Evolutionary conservation across 2,888 invertebrate species (phyloP), one percentile per base, ranked within the genome.

Genomic region (Hymenopus coronatus): DNA sequence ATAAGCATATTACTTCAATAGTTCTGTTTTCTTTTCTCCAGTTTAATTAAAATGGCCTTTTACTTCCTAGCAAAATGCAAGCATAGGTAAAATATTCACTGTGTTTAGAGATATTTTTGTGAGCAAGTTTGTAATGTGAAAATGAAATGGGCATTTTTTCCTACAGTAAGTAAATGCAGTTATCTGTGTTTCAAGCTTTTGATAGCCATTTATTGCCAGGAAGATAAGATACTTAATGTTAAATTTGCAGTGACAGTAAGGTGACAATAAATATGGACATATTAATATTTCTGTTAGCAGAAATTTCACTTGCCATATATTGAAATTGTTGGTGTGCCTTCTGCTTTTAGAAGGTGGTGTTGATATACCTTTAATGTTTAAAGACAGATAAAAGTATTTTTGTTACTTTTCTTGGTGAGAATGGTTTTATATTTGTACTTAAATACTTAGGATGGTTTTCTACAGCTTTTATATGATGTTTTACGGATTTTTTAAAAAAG

Each of bases 391-490:
- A 84, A 84, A 40, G 81, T 88, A 88, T 88, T 82, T 88, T 88
- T 88, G 88, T 88, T 88, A 85, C 83, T 81, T 88, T 40, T 70
- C 82, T 33, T 88, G 89, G 89, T 89, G 84, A 89, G 87, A 89
- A 84, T 84, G 87, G 84, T 86, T 89, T 89, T 87, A 70, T 87
- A 81, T 84, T 83, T 87, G 54, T 70, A 81, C 20, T 87, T 87
- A 83, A 25, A 89, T 15, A 87, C 84, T 89, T 83, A 88, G 83
- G 85, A 87, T n/a, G 83, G 33, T 89, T 89, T 87, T 87, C 82
- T 82, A 82, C 33, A 33, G 82, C 33, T 87, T 40, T 86, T 86
- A 82, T 82, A 87, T 82, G 82, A 81, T 87, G 87, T 87, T 87
- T 87, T 87, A 82, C 33, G 33, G 82, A 82, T 87, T 81, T 20